Evolutionary conservation across 2,888 invertebrate genomes (phyloP).

Genomic region (Apamea crenata): DNA sequence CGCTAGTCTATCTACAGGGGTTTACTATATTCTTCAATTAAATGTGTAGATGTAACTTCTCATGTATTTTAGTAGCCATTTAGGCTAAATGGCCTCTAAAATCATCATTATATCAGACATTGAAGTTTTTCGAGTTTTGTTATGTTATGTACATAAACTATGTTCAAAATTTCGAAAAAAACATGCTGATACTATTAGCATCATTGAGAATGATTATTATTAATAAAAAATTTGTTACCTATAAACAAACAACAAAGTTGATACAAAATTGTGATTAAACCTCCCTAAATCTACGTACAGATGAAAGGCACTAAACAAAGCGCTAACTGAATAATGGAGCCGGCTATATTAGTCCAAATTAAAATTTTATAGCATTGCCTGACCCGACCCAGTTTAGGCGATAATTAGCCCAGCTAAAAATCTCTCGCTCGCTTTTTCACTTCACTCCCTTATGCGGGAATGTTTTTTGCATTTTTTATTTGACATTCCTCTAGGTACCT

Average conservation of each 20-base stretch:
- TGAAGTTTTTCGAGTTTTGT: neutral
- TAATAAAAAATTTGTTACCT: neutral
- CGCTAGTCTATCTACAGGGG: slow-evolving; percentile 3
- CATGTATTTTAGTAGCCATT: neutral
- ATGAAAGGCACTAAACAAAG: slow-evolving; percentile 36
- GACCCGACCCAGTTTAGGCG: slow-evolving; percentile 58
- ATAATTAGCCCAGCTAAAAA: slow-evolving; percentile 59
- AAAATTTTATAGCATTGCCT: slow-evolving; percentile 47
- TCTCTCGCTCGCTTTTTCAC: slow-evolving; percentile 26
- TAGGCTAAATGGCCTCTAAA: too few relatives aligned
- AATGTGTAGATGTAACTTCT: neutral
- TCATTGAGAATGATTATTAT: neutral
- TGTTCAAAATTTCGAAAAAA: neutral
- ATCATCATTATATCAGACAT: neutral
- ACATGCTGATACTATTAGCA: too few relatives aligned
- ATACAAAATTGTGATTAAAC: slow-evolving; percentile 18
- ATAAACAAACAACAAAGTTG: neutral
- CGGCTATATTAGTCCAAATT: slow-evolving; percentile 45
- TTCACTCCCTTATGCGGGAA: slow-evolving; percentile 2
- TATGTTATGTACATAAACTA: too few relatives aligned
- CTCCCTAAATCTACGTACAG: slow-evolving; percentile 10
- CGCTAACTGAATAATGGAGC: slow-evolving; percentile 39
- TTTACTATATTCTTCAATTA: slow-evolving; percentile 6
- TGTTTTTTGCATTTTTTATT: slow-evolving; percentile 35
- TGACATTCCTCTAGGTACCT: slow-evolving; percentile 11